Evolutionary conservation across 2,888 invertebrate genomes (phyloP).

Genomic region (Drosophila sordidula): DNA sequence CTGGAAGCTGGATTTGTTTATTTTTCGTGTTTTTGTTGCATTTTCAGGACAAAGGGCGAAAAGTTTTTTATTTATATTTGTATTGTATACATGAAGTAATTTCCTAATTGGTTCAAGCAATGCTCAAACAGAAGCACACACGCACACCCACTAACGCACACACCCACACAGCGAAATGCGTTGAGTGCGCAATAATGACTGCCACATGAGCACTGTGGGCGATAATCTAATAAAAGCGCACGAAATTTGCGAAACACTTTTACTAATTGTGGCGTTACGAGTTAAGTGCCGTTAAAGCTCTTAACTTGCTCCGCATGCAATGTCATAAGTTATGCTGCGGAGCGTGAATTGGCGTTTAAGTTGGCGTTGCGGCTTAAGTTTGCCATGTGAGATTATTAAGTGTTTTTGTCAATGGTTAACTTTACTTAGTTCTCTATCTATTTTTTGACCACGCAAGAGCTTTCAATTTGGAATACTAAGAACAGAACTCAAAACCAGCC

Average conservation of each 20-base stretch:
- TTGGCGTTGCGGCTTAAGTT: neutral
- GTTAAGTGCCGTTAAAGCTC: conserved; percentile 31
- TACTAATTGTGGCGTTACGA: conserved; percentile 55
- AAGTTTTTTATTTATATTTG: conserved; percentile 41
- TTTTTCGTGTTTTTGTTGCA: conserved; percentile 1
- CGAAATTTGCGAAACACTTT: conserved; percentile 53
- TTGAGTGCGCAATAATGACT: conserved; percentile 35
- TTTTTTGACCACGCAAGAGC: conserved; percentile 5
- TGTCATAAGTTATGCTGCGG: conserved; percentile 9
- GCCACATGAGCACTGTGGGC: conserved; percentile 45
- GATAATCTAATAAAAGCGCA: conserved; percentile 46
- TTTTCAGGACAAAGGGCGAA: conserved; percentile 13
- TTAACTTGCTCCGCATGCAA: conserved; percentile 7
- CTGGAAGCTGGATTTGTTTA: conserved; percentile 20
- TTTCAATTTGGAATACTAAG: conserved; percentile 11
- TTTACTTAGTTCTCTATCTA: neutral
- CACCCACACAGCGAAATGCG: conserved; percentile 9
- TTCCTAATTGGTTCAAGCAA: conserved; percentile 65
- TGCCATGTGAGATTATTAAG: conserved; percentile 4
- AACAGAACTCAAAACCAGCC: neutral
- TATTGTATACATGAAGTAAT: conserved; percentile 47
- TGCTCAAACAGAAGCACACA: conserved; percentile 29
- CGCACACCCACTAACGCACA: conserved; percentile 1
- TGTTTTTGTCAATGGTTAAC: neutral
- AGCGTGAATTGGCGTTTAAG: neutral